Evolutionary conservation across 2,888 invertebrate genomes (phyloP).

Genomic region (Papilio gigon): DNA sequence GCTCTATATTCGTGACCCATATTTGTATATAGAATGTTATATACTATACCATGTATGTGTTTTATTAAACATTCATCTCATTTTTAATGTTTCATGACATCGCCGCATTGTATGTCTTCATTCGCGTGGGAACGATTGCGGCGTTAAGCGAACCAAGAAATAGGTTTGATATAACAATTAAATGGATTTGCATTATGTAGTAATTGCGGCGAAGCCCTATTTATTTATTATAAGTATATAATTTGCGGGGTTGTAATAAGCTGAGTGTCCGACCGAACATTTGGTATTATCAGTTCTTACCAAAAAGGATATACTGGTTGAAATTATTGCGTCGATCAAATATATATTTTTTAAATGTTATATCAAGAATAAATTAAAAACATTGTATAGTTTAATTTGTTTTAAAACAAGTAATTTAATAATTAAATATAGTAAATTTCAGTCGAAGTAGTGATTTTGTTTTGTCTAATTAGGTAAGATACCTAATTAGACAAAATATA

Average conservation of each 20-base stretch:
- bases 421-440: too few relatives aligned
- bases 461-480: too few relatives aligned
- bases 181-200: slow-evolving; percentile 76
- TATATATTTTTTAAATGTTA: too few relatives aligned
- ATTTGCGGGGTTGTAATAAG: slow-evolving; percentile 42
- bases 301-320: not conserved
- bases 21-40: not conserved
- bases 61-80: slow-evolving; percentile 62
- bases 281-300: not conserved
- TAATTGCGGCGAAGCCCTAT: slow-evolving; percentile 56
- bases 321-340: too few relatives aligned
- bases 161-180: slow-evolving; percentile 79
- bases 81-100: slow-evolving; percentile 79
- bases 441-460: too few relatives aligned
- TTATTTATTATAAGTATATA: slow-evolving; percentile 41
- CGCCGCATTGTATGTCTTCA: slow-evolving; percentile 70
- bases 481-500: too few relatives aligned
- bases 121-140: slow-evolving; percentile 67
- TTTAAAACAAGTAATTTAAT: too few relatives aligned
- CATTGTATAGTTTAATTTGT: too few relatives aligned
- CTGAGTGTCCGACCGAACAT: slow-evolving; percentile 2
- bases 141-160: slow-evolving; percentile 77
- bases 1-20: not conserved
- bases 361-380: too few relatives aligned
- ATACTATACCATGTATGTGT: not conserved